Evolutionary conservation across 1,140 invertebrate genomes (phyloP), one percentile per base, ranked within the genome.

Genomic region (Drosophila orosa): DNA sequence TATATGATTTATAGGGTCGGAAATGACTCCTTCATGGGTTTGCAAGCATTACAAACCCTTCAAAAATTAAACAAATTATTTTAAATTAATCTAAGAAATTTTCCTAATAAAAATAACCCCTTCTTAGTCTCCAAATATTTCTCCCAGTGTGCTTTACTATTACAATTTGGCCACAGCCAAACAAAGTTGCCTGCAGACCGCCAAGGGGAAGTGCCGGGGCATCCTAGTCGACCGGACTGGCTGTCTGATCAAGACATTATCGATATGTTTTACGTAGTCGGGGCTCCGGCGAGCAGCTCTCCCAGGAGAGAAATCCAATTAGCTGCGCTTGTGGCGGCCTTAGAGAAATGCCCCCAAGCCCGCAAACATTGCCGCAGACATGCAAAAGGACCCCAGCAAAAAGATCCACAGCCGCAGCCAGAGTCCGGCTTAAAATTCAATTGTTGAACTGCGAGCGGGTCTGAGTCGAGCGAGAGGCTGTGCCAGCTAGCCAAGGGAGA

Each of bases 191-290:
- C 52, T 10, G 55, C 42, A 12, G 8, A 22, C 24, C 13, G 19
- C 25, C 31, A 13, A 9, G 29, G 25, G 65, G 10, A 10, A 7
- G 8, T 10, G 42, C 59, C 31, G 19, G 50, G 50, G 50, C 31
- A 54, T 35, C 50, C 31, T 54, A 29, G 50, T 56, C 37, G 61
- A 55, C 48, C 44, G 55, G 63, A 78, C 71, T 71, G 65, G 84
- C 84, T 89, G 84, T 87, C 84, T 89, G 84, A 89, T 89, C 84
- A 89, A 89, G 84, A 89, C 84, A 89, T 89, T 89, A 89, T 89
- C 85, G 85, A 89, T 87, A 87, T 90, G 84, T 89, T 89, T 89
- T 87, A 84, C 84, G 85, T 77, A 89, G 84, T 83, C 67, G 67
- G 35, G 69, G 44, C 68, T 58, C 25, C 47, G 60, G 10, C 60